Conservation (phyloP, 2,888 invertebrate species). For the Patella pellucida region DNA sequence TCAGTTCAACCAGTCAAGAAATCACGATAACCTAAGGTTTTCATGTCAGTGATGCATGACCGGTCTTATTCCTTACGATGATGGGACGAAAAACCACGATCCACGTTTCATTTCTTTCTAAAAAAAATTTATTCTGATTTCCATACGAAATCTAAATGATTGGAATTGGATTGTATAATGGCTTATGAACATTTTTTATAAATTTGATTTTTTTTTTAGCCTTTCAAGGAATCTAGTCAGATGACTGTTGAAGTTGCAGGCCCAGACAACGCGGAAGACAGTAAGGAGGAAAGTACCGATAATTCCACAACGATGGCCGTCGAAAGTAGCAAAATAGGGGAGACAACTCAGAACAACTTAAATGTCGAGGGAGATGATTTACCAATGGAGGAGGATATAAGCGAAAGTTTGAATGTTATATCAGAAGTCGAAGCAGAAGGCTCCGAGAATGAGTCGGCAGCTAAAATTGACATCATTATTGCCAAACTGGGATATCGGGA, state of each 20-base stretch:
- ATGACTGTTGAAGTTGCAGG: neutral
- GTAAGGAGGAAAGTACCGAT: neutral
- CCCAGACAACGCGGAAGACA: conserved; percentile 14
- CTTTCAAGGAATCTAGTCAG: neutral
- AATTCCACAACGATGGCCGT: conserved; percentile 22
- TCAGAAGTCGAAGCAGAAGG: neutral
- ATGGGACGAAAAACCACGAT: too few relatives aligned
- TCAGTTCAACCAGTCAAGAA: too few relatives aligned
- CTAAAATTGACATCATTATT: conserved; percentile 35
- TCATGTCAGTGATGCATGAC: too few relatives aligned
- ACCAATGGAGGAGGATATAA: conserved; percentile 15
- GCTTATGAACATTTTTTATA: neutral
- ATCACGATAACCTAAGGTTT: too few relatives aligned
- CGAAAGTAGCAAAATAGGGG: conserved; percentile 34
- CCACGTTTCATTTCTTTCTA: too few relatives aligned
- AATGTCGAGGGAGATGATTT: conserved; percentile 2
- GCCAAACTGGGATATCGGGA: conserved; percentile 58
- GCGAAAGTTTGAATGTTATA: conserved; percentile 2
- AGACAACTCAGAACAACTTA: conserved; percentile 12
- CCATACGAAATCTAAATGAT: too few relatives aligned
- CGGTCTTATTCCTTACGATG: too few relatives aligned
- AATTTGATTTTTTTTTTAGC: neutral
- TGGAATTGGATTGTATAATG: neutral
- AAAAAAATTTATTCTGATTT: too few relatives aligned
- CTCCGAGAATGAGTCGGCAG: neutral